phyloP scores from a whole-genome alignment of 2,113 vertebrate genomes.

The Eptatretus burgeri region DNA sequence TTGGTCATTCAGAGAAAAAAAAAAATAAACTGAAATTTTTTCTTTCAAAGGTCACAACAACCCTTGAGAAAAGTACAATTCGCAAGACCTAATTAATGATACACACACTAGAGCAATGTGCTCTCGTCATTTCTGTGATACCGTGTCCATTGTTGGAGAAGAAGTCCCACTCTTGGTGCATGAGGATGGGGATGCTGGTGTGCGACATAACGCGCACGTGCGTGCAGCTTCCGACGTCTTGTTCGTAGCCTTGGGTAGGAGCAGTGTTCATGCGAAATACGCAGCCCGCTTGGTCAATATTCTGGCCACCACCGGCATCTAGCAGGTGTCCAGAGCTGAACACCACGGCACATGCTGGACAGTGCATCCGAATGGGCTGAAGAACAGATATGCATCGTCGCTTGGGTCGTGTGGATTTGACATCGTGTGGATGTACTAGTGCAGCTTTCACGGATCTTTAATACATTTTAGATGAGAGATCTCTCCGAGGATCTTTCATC shows the following conservation, averaged over 20 bases:
- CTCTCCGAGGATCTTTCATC: no score
- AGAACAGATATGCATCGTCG: conserved; percentile 11
- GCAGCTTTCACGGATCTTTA: no score
- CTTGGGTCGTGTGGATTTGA: neutral
- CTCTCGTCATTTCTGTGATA: conserved; percentile 7
- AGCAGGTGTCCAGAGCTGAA: conserved; percentile 88
- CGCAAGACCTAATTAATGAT: neutral
- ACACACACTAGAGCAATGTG: neutral
- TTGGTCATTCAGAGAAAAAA: neutral
- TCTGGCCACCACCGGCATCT: conserved; percentile 22
- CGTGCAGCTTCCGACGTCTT: conserved; percentile 38
- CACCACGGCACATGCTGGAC: conserved; percentile 37
- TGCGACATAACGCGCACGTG: conserved; percentile 51
- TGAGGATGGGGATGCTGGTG: conserved; percentile 45
- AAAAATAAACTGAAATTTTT: neutral
- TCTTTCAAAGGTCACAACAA: neutral
- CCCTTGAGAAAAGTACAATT: neutral
- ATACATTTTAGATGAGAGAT: no score
- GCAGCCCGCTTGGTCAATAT: conserved; percentile 35
- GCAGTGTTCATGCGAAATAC: conserved; percentile 74
- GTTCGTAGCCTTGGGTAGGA: conserved; percentile 34
- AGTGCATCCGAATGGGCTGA: conserved; percentile 19
- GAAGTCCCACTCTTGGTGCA: conserved; percentile 33
- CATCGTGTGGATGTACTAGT: no score
- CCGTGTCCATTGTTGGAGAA: conserved; percentile 32